Conservation (phyloP, 2,113 vertebrate genomes). For the Nanorana parkeri region DNA sequence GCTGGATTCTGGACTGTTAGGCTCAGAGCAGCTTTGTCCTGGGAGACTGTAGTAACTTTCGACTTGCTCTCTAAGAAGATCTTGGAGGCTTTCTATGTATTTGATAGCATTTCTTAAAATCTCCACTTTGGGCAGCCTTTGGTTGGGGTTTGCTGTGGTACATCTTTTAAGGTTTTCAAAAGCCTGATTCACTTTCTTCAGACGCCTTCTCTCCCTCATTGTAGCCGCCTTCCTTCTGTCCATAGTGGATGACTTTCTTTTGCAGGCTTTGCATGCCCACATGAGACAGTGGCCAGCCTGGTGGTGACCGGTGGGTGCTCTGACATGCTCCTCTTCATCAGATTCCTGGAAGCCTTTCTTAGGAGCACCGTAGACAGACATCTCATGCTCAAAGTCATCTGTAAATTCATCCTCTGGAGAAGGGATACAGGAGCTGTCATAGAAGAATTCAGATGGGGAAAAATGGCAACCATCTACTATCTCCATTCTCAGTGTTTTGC, state of each 20-base stretch:
- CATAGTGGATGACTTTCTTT: slow-evolving; percentile 89
- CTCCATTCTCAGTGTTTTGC: slow-evolving; percentile 74
- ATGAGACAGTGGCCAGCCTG: slow-evolving; percentile 93
- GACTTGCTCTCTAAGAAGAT: slow-evolving; percentile 90
- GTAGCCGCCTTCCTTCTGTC: slow-evolving; percentile 93
- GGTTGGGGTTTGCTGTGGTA: slow-evolving; percentile 91
- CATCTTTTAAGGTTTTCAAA: slow-evolving; percentile 93
- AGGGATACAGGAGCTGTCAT: slow-evolving; percentile 83
- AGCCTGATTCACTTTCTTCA: slow-evolving; percentile 97
- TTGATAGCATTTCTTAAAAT: slow-evolving; percentile 96
- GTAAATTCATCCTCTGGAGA: slow-evolving; percentile 83
- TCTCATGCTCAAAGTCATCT: slow-evolving; percentile 74
- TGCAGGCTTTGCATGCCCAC: slow-evolving; percentile 98
- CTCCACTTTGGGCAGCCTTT: slow-evolving; percentile 96
- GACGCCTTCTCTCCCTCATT: slow-evolving; percentile 92
- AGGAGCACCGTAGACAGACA: slow-evolving; percentile 64
- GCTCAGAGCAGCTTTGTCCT: slow-evolving; percentile 85
- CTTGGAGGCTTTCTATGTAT: slow-evolving; percentile 95
- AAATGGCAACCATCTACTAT: slow-evolving; percentile 80
- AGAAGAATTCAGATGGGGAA: slow-evolving; percentile 87
- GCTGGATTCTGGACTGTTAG: slow-evolving; percentile 89
- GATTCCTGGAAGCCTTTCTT: slow-evolving; percentile 73
- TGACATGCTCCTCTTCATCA: slow-evolving; percentile 90
- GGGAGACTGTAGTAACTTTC: slow-evolving; percentile 87
- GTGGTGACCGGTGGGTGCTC: slow-evolving; percentile 86